Base-by-base conservation (phyloP, 2,888 invertebrate species). In the Byasa hedistus region DNA sequence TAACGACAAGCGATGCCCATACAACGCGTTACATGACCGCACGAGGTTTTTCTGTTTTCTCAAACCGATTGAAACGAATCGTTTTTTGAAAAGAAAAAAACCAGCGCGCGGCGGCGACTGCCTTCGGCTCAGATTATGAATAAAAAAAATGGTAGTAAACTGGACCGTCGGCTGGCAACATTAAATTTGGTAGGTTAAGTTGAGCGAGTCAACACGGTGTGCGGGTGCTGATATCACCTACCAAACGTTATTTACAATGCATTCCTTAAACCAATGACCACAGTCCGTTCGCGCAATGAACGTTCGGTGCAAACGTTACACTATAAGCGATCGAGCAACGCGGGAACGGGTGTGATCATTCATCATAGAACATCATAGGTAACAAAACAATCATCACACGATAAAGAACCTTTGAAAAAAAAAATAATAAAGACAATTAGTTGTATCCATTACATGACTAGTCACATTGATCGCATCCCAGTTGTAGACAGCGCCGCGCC, bases 1-100 rank as follows among this genome's bases (percentile, higher is more conserved):
- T 90, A 91, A 91, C 90, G 89, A 88, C 85, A 90, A 91, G 91
- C 91, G 84, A 88, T 87, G 87, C 85, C 88, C 89, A 89, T 86
- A 88, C 89, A 87, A 88, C 84, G 89, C 86, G 84, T 79, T 81
- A 82, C 77, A 75, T 59, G 69, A 70, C 68, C 74, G 71, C 72
- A 78, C 78, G 79, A 75, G 74, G 73, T 71, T 68, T 69, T 19
- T 48, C 48, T 5, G 17, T 10, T 32, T 32, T 69, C 70, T n/a
- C 66, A 66, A 63, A 70, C 44, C 63, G 66, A 70, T 44, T 36
- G 52, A 51, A 58, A n/a, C 19, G 8, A n/a, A 21, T 27, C 22
- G 55, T 21, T 52, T 54, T 15, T 55, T n/a, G n/a, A n/a, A 58
- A 24, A 58, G 62, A 69, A 8, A 10, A 32, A 32, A 32, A 32